Evolutionary conservation across 2,113 vertebrate genomes (phyloP), one percentile per base, ranked within the genome.

Genomic region (Pavo muticus): DNA sequence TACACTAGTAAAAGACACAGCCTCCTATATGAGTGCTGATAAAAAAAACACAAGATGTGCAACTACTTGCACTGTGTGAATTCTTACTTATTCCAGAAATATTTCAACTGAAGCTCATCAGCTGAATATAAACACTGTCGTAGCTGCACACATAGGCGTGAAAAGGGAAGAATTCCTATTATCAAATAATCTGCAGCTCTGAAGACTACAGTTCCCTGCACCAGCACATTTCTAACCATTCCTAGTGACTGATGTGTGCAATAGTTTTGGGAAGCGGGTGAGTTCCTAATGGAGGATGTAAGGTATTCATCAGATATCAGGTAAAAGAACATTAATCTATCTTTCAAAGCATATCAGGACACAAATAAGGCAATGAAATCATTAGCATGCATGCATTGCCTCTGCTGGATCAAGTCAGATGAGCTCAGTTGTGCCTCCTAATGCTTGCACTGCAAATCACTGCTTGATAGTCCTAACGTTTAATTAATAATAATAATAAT

Each of bases 271-370:
- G 40, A 94, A 88, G 84, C 74, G 89, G 94, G 90, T 83, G 93
- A 93, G 91, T 84, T 90, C 74, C 79, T 78, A 91, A 93, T 84
- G 60, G 52, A 94, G 90, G 84, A 95, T 97, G 91, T 91, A 97
- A 96, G 97, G 78, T 86, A 67, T 90, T 96, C 57, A 56, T 95
- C 96, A 87, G 96, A 95, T 69, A 85, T 32, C 92, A 79, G 89
- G 88, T 95, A 94, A 90, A 95, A 85, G 67, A 96, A 91, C 48
- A 87, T 92, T 91, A 95, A 78, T 93, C 91, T 80, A 93, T 81
- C 76, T 91, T 92, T 94, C 78, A 92, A 92, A 95, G 84, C 10
- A 63, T 48, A 86, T 77, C 40, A 64, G 83, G 83, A 90, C 84
- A 90, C 50, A 91, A 94, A 90, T 69, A 68, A 87, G 76, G 44